Base-by-base conservation (phyloP, 2,113 vertebrate genomes). In the Psittacus erithacus region DNA sequence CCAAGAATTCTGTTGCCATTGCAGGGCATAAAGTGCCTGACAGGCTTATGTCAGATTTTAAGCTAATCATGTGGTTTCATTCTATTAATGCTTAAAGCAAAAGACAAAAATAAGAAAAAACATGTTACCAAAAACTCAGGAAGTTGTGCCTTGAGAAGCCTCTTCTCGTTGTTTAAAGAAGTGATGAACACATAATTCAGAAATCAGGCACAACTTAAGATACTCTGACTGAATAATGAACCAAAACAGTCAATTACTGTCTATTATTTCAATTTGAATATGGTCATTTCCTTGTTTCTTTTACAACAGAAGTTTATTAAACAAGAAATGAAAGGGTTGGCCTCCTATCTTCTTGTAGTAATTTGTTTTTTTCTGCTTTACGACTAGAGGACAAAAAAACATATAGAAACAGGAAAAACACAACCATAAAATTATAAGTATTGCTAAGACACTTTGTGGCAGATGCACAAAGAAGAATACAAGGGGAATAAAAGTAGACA, bases 371-470 rank as follows among this genome's bases (percentile, higher is more conserved):
- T 92, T 67, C 39, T 74, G 50, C 22, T 25, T 47, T 81, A 27
- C 43, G 31, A 92, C 60, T 25, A 64, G 49, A 79, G 28, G 9
- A 17, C 8, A 79, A 64, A 84, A 92, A 6, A 1, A 6, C 15
- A 38, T 14, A 70, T 7, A 69, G 74, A 95, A 6, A 1, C 10
- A 80, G 53, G 41, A 49, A 87, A 63, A 80, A 18, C 11, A 47
- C 20, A 41, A 33, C 13, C 0, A 0, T 52, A 59, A 82, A 76
- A 63, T 60, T 16, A 2, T 11, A 59, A 6, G 12, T 27, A 41
- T 38, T 67, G 11, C 23, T 67, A 85, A 74, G 14, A n/a, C 6
- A 68, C 17, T 35, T 27, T 83, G 28, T 33, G 27, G 64, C 28
- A 57, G 8, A 16, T 14, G 7, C 64, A 59, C 5, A 47, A 24